Conservation (phyloP, 2,888 invertebrate species). For the Heliothis peltigera region DNA sequence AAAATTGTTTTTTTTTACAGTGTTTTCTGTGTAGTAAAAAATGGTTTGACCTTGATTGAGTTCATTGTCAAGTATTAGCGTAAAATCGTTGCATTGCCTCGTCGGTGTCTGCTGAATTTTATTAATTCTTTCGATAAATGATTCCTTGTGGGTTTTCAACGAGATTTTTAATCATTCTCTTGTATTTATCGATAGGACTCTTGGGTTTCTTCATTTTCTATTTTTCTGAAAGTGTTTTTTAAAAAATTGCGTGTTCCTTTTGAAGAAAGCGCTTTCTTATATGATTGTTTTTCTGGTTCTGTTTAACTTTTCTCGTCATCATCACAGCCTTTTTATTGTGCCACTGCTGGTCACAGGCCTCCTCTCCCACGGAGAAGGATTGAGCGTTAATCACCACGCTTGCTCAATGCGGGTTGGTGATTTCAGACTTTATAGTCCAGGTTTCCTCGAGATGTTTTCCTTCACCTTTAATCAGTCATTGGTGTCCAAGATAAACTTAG, state of each 20-base stretch:
- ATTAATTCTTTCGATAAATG: constrained; percentile 41
- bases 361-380: no score
- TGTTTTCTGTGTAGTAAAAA: constrained; percentile 43
- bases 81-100: constrained; percentile 48
- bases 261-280: no score
- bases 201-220: background rate
- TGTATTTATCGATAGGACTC: background rate
- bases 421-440: no score
- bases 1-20: constrained; percentile 25
- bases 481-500: no score
- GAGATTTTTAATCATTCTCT: background rate
- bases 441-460: no score
- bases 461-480: no score
- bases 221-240: background rate
- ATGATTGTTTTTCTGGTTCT: no score
- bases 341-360: no score
- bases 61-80: constrained; percentile 58
- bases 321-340: no score
- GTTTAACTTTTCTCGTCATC: no score
- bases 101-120: constrained; percentile 13
- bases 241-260: background rate
- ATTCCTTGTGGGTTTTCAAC: constrained; percentile 38
- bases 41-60: constrained; percentile 53
- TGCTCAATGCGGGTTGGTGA: no score
- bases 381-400: no score